Percentiles rank a stretch among this genome's conserved stretches.
These are phyloP conservation scores for Lasioglossum zephyrum DNA, from an alignment of 2,888 invertebrate species.

Conservation along the genomic window DNA sequence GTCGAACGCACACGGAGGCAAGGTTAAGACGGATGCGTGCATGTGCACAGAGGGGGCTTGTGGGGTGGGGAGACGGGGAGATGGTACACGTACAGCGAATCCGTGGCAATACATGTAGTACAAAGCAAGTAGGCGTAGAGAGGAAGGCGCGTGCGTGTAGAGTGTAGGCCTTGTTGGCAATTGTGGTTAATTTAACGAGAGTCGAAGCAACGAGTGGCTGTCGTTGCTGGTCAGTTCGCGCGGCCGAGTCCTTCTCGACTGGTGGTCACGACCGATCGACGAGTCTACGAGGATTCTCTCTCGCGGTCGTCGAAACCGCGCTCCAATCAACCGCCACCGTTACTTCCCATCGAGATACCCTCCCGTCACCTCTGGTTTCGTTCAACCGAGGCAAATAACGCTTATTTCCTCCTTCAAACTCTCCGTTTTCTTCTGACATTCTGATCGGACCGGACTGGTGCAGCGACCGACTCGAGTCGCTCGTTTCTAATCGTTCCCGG, in stretches of 20 bases:
- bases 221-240: conserved; percentile 69
- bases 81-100: background rate
- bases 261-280: conserved; percentile 29
- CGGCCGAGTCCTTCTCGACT: conserved; percentile 50
- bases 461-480: background rate
- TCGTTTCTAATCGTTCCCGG: background rate
- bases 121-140: conserved; percentile 30
- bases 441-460: background rate
- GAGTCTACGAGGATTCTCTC: conserved; percentile 6
- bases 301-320: conserved; percentile 32
- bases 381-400: background rate
- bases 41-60: background rate
- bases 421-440: background rate
- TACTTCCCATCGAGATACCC: conserved; percentile 2
- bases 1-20: conserved; percentile 30
- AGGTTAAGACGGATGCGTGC: conserved; percentile 48
- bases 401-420: background rate
- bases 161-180: conserved; percentile 72
- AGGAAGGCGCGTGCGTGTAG: conserved; percentile 56
- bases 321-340: background rate
- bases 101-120: conserved; percentile 6
- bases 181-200: conserved; percentile 81
- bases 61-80: background rate
- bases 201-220: conserved; percentile 68
- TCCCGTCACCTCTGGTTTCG: background rate